Percentiles rank a stretch among this genome's conserved stretches.
Conservation (phyloP, 1,140 invertebrate species). For the Bombyx mori region DNA sequence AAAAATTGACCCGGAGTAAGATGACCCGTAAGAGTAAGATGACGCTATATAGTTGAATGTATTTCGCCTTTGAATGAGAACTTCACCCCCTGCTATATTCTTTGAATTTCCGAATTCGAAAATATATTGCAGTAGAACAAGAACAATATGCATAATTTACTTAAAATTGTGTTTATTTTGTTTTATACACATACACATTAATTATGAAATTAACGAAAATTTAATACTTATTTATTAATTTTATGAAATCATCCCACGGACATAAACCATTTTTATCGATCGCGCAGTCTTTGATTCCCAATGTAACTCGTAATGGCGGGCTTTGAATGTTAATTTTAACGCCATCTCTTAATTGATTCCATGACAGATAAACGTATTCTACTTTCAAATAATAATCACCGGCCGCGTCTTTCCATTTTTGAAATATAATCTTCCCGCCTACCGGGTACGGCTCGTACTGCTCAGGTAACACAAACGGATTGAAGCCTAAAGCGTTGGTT, state of each 20-base stretch:
- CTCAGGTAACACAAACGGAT: conserved; percentile 25
- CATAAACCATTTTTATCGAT: conserved; percentile 37
- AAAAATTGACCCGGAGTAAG: no score
- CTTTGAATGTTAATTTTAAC: conserved; percentile 15
- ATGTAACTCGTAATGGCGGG: conserved; percentile 29
- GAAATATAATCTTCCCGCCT: conserved; percentile 54
- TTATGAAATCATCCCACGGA: conserved; percentile 38
- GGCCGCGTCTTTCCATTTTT: conserved; percentile 41
- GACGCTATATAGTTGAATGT: no score
- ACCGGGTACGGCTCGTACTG: conserved; percentile 43
- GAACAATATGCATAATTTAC: no score
- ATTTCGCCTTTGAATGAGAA: no score
- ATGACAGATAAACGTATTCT: conserved; percentile 46
- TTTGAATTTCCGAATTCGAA: no score
- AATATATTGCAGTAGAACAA: no score
- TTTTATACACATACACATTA: no score
- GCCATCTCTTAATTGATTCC: conserved; percentile 34
- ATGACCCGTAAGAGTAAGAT: no score
- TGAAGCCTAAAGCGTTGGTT: conserved; percentile 23
- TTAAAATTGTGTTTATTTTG: no score
- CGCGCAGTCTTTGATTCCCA: conserved; percentile 38
- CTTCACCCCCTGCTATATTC: no score
- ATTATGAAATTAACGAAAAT: background rate
- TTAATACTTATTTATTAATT: conserved; percentile 2
- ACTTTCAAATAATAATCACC: conserved; percentile 36